Conservation (phyloP, 2,888 invertebrate species). For the Oxystoma pomonae region DNA sequence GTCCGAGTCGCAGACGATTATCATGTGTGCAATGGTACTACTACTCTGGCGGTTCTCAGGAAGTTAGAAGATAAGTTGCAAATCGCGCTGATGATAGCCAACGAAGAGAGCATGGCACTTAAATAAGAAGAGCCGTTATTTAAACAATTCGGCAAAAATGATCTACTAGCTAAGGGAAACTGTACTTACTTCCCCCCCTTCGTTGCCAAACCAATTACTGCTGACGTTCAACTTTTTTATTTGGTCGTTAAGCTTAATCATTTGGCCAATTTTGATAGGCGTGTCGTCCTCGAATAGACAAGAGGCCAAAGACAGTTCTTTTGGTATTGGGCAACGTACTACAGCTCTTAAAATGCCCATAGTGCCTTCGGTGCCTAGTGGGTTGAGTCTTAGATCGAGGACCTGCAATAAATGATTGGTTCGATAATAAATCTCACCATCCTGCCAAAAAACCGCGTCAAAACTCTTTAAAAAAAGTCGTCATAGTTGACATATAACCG, state of each 20-base stretch:
- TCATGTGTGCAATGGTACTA: too few relatives aligned
- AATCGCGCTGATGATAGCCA: too few relatives aligned
- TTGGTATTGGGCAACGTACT: conserved; percentile 54
- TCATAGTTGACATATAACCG: conserved; percentile 21
- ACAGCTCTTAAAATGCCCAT: conserved; percentile 57
- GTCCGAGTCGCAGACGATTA: too few relatives aligned
- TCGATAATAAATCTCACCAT: too few relatives aligned
- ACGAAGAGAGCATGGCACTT: too few relatives aligned
- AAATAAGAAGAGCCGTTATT: too few relatives aligned
- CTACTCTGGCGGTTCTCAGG: too few relatives aligned
- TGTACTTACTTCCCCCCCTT: conserved; percentile 47
- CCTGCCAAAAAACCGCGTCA: too few relatives aligned
- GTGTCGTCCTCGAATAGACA: conserved; percentile 54
- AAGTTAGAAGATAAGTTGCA: too few relatives aligned
- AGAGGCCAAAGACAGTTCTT: conserved; percentile 54
- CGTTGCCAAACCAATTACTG: conserved; percentile 57
- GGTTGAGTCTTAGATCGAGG: conserved; percentile 59
- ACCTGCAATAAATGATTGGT: conserved; percentile 37
- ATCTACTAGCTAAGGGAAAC: too few relatives aligned
- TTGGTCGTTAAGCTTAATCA: conserved; percentile 53
- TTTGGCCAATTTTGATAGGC: conserved; percentile 53
- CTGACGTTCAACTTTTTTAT: conserved; percentile 55
- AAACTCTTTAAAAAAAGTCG: too few relatives aligned
- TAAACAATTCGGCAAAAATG: too few relatives aligned
- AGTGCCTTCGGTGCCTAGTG: conserved; percentile 56